Base-by-base conservation (phyloP, 1,140 invertebrate species). In the Oppia nitens region DNA sequence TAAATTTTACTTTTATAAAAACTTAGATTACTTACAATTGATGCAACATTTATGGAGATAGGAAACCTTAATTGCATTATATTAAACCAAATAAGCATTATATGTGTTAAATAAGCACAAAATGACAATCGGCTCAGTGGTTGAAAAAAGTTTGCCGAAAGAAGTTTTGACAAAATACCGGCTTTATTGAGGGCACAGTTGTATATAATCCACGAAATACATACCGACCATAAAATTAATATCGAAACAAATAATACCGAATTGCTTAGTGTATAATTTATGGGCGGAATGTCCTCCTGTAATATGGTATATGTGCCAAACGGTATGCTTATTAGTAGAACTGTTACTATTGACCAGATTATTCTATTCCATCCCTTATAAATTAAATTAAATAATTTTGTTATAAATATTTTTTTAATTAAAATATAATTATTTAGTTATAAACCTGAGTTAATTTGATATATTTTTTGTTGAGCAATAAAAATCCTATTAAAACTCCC, bases 31-130 rank as follows among this genome's bases (percentile, higher is more conserved):
- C 32, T 40, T 40, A 40, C 32, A 40, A 40, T 40, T 9, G 32
- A 9, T 40, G 17, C 6, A 17, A 17, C 32, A 40, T 40, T 40
- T 9, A 40, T 40, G 17, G 47, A 14, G 20, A 57, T 24, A 9
- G 56, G n/a, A 3, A 11, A 2, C 9, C 56, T 9, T 1, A 27
- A 17, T 45, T 57, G 56, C 21, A n/a, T 21, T 52, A 20, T 47
- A 50, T 49, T 6, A 52, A 50, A 57, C 56, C 56, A 57, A 32
- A 52, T 57, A 6, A 47, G 47, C 56, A 57, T 57, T 4, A 57
- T 2, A 52, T 57, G 56, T 11, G n/a, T 17, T 23, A 57, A 27
- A 45, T 50, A 57, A 11, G 50, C 14, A 20, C 47, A 57, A 24
- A 57, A 57, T 29, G 56, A 57, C 21, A 57, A 14, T 2, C 50